Conservation (phyloP, 1,140 invertebrate species). For the Pogonomyrmex californicus region DNA sequence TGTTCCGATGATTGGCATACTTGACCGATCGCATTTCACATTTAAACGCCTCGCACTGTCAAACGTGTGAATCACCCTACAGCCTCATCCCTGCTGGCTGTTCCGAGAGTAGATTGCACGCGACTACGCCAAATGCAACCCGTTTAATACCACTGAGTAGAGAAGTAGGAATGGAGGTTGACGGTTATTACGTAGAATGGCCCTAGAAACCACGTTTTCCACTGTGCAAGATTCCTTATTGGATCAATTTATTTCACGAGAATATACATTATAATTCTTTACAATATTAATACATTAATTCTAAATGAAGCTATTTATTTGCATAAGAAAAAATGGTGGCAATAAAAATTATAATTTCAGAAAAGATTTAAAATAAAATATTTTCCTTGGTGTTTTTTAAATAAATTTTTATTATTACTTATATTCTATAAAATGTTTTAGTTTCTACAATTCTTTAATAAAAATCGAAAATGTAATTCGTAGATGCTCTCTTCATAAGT, state of each 20-base stretch:
- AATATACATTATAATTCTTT: not conserved
- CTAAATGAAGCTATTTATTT: not conserved
- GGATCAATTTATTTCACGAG: constrained; percentile 9
- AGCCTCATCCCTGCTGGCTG: constrained; percentile 28
- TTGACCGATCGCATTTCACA: constrained; percentile 74
- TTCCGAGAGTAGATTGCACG: constrained; percentile 61
- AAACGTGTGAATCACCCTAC: constrained; percentile 59
- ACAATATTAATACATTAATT: no score
- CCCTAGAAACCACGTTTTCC: not conserved
- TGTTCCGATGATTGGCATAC: constrained; percentile 70
- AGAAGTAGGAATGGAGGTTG: constrained; percentile 30
- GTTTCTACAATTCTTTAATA: not conserved
- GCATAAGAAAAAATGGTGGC: not conserved
- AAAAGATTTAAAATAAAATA: not conserved
- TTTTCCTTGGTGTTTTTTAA: not conserved
- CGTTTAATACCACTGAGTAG: constrained; percentile 58
- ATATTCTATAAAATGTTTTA: constrained; percentile 11
- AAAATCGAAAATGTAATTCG: constrained; percentile 14
- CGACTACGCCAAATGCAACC: constrained; percentile 41
- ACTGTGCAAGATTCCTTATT: constrained; percentile 14
- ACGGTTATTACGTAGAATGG: constrained; percentile 20
- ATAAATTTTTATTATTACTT: constrained; percentile 19
- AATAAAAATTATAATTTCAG: not conserved
- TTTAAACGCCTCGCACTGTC: constrained; percentile 73
- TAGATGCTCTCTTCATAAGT: not conserved